These are phyloP conservation scores for Oophaga sylvatica DNA, from an alignment of 2,797 vertebrate species.

Conservation along the genomic window DNA sequence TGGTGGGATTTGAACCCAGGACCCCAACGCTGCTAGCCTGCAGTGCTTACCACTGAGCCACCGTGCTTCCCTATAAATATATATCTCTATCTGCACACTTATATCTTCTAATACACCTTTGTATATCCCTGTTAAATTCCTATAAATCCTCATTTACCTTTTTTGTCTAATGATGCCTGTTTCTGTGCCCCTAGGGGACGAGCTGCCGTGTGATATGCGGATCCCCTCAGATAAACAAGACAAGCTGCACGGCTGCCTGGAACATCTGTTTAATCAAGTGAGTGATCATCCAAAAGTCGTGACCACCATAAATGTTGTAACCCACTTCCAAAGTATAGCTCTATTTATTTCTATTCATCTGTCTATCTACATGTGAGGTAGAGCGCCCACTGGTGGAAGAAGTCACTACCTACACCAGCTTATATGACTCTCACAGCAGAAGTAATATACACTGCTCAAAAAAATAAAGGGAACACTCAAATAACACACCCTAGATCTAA, in stretches of 20 bases:
- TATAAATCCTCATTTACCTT: background rate
- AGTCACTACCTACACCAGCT: background rate
- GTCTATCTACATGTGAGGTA: background rate
- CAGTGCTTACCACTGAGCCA: too few species aligned
- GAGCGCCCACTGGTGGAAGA: background rate
- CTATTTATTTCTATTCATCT: too few species aligned
- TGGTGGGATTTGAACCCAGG: too few species aligned
- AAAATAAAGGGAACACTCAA: too few species aligned
- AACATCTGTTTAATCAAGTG: conserved; percentile 98
- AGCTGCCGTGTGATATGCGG: conserved; percentile 96
- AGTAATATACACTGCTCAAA: too few species aligned
- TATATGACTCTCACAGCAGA: background rate
- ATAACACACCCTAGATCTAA: too few species aligned
- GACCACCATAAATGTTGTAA: background rate
- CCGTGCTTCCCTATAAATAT: too few species aligned
- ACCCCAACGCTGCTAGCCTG: too few species aligned
- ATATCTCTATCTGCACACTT: background rate
- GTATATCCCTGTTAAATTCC: background rate
- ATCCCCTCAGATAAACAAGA: conserved; percentile 97
- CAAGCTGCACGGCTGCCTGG: conserved; percentile 95
- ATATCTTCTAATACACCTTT: background rate
- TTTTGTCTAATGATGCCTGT: background rate
- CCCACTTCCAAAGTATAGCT: background rate
- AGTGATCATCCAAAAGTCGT: background rate
- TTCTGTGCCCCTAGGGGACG: conserved; percentile 81